A percentile compares a stretch with the other conserved stretches of the same genome.
phyloP scores from a whole-genome alignment of 2,888 invertebrate species.

The Clepsis dumicolana region DNA sequence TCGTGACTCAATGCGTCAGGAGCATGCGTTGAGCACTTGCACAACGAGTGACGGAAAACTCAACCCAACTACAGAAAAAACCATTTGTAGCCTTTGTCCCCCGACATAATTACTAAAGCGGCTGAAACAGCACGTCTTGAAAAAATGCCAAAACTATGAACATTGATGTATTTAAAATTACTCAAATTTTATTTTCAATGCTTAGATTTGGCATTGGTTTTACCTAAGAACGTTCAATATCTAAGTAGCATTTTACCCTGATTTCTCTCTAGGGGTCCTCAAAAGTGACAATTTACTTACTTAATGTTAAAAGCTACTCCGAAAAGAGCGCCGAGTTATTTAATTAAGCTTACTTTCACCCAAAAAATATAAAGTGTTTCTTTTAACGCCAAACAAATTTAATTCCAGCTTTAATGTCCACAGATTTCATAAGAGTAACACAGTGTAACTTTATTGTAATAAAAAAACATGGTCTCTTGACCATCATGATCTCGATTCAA shows the following conservation, averaged over 20 bases:
- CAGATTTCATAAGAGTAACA: neutral
- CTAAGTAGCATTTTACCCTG: neutral
- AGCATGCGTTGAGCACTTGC: too few species aligned
- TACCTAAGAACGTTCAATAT: too few species aligned
- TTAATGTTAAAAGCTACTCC: conserved; percentile 29
- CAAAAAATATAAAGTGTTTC: conserved; percentile 1
- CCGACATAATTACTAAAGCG: too few species aligned
- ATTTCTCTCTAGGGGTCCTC: conserved; percentile 1
- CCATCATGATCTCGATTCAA: neutral
- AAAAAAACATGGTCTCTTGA: neutral
- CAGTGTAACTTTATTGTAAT: neutral
- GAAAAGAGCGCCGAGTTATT: conserved; percentile 20
- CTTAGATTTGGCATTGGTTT: too few species aligned
- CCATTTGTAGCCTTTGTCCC: too few species aligned
- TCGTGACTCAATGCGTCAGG: too few species aligned
- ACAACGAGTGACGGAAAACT: too few species aligned
- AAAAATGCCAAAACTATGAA: too few species aligned
- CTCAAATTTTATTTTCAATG: too few species aligned
- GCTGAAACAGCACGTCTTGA: too few species aligned
- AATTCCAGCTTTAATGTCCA: neutral
- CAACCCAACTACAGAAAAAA: too few species aligned
- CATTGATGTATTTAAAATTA: too few species aligned
- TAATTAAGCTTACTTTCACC: conserved; percentile 26
- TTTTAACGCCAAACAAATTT: neutral
- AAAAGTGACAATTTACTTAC: conserved; percentile 29